These are phyloP conservation scores for Drosophila jambulina DNA, from an alignment of 1,140 invertebrate species.

Conservation along the genomic window DNA sequence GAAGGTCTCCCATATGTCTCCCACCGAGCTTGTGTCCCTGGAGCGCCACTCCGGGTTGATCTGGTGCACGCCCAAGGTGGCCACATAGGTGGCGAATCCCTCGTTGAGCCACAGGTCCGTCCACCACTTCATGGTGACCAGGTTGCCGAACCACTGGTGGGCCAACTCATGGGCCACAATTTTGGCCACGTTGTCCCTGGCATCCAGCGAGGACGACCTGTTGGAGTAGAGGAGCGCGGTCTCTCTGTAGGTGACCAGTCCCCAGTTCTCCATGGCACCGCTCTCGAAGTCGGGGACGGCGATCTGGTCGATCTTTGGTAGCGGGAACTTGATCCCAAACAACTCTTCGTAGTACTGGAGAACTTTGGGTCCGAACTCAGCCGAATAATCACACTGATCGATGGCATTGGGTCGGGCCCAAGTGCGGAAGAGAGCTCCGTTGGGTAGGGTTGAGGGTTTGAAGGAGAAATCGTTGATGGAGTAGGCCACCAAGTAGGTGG, in stretches of 20 bases:
- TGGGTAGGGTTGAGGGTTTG: conserved; percentile 87
- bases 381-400: conserved; percentile 88
- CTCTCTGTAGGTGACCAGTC: conserved; percentile 85
- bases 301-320: conserved; percentile 90
- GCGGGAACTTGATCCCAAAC: conserved; percentile 88
- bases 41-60: conserved; percentile 88
- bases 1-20: conserved; percentile 86
- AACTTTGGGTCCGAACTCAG: conserved; percentile 86
- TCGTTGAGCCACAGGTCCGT: conserved; percentile 86
- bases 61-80: conserved; percentile 86
- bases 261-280: conserved; percentile 91
- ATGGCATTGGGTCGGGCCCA: conserved; percentile 89
- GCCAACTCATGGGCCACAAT: conserved; percentile 91
- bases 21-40: conserved; percentile 87
- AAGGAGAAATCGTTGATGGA: conserved; percentile 90
- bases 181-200: conserved; percentile 88
- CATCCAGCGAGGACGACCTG: conserved; percentile 86
- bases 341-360: conserved; percentile 89
- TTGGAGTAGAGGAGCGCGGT: conserved; percentile 57
- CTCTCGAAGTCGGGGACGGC: conserved; percentile 92
- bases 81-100: conserved; percentile 92
- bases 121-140: conserved; percentile 90
- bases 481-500: conserved; percentile 92
- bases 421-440: conserved; percentile 86
- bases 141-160: conserved; percentile 92